Base-by-base conservation (phyloP, 2,797 vertebrate genomes). In the Huso huso region DNA sequence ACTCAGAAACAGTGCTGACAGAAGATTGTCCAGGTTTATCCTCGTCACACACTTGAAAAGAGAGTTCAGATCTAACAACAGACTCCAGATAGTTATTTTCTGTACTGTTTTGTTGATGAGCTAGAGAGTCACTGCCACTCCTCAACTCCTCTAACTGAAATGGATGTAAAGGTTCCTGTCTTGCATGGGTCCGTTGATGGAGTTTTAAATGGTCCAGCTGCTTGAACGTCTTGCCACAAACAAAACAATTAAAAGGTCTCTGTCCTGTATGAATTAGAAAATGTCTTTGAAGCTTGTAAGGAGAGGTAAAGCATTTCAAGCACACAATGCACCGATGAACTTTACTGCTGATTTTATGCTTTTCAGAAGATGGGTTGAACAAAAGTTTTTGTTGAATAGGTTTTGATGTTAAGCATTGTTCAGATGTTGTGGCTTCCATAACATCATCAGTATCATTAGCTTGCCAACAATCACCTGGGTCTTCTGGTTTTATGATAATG, bases 151-250 rank as follows among this genome's bases (percentile, higher is more conserved):
- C 64, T 51, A 53, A 51, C 55, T 53, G 66, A 6, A 48, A 23
- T 49, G 8, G 60, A n/a, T 53, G 66, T 6, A 51, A 23, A 53
- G 8, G 60, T 23, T 51, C 60, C 8, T 49, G 68, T 13, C 63
- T 37, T n/a, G 64, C 64, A 65, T 80, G 75, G 48, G 73, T 76
- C 48, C 58, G 69, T 62, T 18, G 68, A 49, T 80, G 76, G 48
- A 80, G 68, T 68, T 75, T 79, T 61, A 82, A 50, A 65, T 82
- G 76, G 7, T 71, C 69, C 64, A 74, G 73, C 70, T 81, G 75
- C 12, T 70, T 49, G 62, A 80, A 79, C 49, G 67, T 71, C 72
- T 78, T 80, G 3, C 73, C 76, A 63, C 71, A 80, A 1, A 66
- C 51, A 13, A 75, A 68, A 61, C 79, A 81, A 55, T 67, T 67